A percentile compares a stretch with the other conserved stretches of the same genome.
Evolutionary conservation across 2,797 vertebrate species (phyloP).

Genomic region (Gadopsis bispinosus): DNA sequence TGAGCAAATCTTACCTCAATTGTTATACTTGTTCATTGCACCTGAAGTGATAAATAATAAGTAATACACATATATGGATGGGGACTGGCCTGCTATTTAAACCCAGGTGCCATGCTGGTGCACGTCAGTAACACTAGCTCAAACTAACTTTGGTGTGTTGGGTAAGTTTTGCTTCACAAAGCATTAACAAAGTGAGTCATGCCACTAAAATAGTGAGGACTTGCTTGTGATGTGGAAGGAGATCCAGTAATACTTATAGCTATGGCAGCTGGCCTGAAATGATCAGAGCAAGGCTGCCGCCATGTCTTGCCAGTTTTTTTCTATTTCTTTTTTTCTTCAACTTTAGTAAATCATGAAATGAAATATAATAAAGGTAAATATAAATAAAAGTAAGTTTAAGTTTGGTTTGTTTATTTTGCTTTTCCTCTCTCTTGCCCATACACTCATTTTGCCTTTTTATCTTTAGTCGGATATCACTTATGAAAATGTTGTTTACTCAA

Average conservation of each 20-base stretch:
- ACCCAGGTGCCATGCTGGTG: background rate
- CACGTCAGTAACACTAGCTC: background rate
- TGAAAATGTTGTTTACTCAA: background rate
- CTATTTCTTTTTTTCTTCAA: background rate
- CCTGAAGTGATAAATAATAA: background rate
- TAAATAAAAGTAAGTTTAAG: slow-evolving; percentile 3
- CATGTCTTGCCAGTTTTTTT: slow-evolving; percentile 19
- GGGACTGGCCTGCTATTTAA: background rate
- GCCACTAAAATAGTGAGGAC: slow-evolving; percentile 19
- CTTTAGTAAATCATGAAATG: background rate
- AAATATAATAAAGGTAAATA: background rate
- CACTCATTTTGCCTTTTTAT: background rate
- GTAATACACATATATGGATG: background rate
- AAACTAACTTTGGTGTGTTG: background rate
- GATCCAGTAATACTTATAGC: slow-evolving; percentile 19
- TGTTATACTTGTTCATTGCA: background rate
- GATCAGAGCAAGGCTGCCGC: slow-evolving; percentile 19
- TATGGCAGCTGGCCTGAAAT: slow-evolving; percentile 31
- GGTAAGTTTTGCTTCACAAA: slow-evolving; percentile 17
- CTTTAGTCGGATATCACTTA: background rate
- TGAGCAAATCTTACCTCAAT: background rate
- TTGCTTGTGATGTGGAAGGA: slow-evolving; percentile 21
- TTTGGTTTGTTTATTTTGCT: background rate
- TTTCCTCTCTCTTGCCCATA: background rate
- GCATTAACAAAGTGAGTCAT: slow-evolving; percentile 29